Base-by-base conservation (phyloP, 2,113 vertebrate genomes). In the Corythornis cristatus region DNA sequence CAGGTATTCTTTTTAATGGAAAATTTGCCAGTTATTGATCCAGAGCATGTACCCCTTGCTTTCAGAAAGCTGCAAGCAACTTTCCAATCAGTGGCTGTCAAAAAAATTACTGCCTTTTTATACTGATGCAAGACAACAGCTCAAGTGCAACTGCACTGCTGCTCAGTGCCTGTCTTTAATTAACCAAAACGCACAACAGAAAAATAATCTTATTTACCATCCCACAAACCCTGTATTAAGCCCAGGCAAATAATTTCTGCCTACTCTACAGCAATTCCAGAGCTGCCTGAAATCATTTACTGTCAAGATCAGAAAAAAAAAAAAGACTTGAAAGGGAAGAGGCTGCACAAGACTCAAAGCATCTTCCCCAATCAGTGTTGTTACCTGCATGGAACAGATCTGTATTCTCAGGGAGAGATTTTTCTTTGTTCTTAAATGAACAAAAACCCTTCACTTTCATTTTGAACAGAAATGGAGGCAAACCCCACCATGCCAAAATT, bases 21-120 rank as follows among this genome's bases (percentile, higher is more conserved):
- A 99, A 99, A 99, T 99, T 98, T 99, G 99, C 98, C 97, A 98
- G 98, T 98, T 99, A 99, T 99, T 98, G 99, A 99, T 99, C 99
- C 98, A 98, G 97, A 98, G 98, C 98, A 96, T 98, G 98, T 98
- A 98, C 89, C 95, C 96, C 97, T 96, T 97, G 98, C 98, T 97
- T 93, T 26, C 94, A 95, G 89, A 98, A 98, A 97, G 98, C 99
- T 98, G 97, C 98, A 88, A 98, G 99, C 98, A 98, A 98, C 97
- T 97, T 98, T 99, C 99, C 98, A 98, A 99, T 99, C 98, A 99
- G 98, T 94, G 97, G 97, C 98, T 99, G 98, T 99, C 99, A 99
- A 97, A 98, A 98, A 96, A 98, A 98, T 98, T 97, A 98, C 98
- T 98, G 97, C 97, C 97, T 98, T 97, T 98, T 97, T 97, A 97